Evolutionary conservation across 1,140 invertebrate species (phyloP), one percentile per base, ranked within the genome.

Genomic region (Pinna nobilis): DNA sequence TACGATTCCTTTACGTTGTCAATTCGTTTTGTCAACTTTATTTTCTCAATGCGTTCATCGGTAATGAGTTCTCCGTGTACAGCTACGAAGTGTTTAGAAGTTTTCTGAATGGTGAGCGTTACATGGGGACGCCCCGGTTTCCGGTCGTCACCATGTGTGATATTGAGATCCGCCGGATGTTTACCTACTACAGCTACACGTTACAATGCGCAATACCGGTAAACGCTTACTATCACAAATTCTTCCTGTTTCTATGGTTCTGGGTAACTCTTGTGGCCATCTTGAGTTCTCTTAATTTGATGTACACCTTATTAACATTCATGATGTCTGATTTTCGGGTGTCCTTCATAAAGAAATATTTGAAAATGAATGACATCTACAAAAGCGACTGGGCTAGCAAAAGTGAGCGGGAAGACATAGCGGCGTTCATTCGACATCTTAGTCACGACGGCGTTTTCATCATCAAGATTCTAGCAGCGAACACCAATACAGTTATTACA

Each of bases 221-320:
- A 9, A 91, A 91, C 74, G 87, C 90, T 55, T 84, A 88, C 67
- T 91, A 90, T 66, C 90, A 91, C 74, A 87, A 91, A 83, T 92
- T 90, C n/a, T 89, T 89, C 70, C 83, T 88, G 49, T 75, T 87
- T 55, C 33, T 88, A 35, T 88, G 88, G 88, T 87, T 85, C 70
- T 89, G 87, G 88, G 70, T 88, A 18, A 68, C 81, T 28, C 37
- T 89, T 9, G 72, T 89, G 9, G 77, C 88, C 15, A 66, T 86
- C 28, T 78, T 88, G 11, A 85, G 84, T 20, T 32, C 44, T 55
- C 35, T 72, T 25, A 72, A 59, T 23, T 35, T 72, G 9, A 53
- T 64, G 11, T 33, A 37, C 13, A 53, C 49, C n/a, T 37, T 67
- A 28, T 47, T 23, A 15, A 67, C 39, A 37, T 67, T 67, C 39